These are phyloP conservation scores for Sisor rabdophorus DNA, from an alignment of 2,113 vertebrate species.

Conservation along the genomic window DNA sequence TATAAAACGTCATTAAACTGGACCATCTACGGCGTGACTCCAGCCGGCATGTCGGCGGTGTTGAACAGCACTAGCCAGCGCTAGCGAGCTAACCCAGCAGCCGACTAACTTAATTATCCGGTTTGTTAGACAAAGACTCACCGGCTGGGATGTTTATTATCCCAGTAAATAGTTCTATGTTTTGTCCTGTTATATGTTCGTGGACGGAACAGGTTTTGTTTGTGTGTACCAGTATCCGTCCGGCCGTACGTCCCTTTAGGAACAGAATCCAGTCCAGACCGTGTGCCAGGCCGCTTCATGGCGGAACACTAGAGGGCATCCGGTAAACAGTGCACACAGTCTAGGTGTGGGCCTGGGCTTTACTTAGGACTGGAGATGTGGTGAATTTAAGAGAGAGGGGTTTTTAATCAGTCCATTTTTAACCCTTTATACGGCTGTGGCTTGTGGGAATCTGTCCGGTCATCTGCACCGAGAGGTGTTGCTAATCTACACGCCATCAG, in stretches of 20 bases:
- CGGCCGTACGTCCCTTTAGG: not conserved
- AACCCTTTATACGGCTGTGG: too few species aligned
- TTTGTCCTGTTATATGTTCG: not conserved
- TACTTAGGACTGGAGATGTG: not conserved
- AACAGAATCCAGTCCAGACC: constrained; percentile 2
- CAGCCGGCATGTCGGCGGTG: constrained; percentile 39
- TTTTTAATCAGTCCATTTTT: not conserved
- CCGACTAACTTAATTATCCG: not conserved
- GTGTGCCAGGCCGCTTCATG: constrained; percentile 35
- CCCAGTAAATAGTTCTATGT: not conserved
- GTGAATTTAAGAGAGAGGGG: too few species aligned
- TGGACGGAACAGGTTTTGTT: not conserved
- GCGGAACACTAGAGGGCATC: constrained; percentile 42
- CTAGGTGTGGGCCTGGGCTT: constrained; percentile 8
- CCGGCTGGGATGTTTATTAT: not conserved
- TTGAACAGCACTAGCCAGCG: not conserved
- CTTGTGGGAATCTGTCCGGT: not conserved
- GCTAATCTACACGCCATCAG: too few species aligned
- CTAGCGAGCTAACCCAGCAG: not conserved
- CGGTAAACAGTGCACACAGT: constrained; percentile 12
- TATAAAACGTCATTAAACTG: constrained; percentile 26
- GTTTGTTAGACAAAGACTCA: not conserved
- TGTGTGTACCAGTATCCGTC: not conserved
- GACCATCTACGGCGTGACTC: constrained; percentile 57
- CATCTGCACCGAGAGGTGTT: not conserved